Evolutionary conservation across 2,113 vertebrate species (phyloP).

Genomic region (Mobula birostris): DNA sequence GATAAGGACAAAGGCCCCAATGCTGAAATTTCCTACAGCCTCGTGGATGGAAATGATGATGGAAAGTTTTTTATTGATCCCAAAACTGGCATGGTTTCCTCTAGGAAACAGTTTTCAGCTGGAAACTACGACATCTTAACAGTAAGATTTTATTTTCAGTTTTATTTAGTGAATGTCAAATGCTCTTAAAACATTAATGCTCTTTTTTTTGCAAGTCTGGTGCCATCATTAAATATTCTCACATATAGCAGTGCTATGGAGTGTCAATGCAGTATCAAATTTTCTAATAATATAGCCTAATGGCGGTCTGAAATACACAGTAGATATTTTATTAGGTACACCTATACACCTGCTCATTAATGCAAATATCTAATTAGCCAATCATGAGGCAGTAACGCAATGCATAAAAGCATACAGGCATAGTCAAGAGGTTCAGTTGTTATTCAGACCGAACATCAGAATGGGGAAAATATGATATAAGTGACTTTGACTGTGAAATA

Average conservation of each 20-base stretch:
- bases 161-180: neutral
- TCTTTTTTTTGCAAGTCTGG: neutral
- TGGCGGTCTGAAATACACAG: neutral
- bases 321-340: no score
- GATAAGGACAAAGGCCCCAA: constrained; percentile 87
- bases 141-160: constrained; percentile 55
- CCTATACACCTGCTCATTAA: no score
- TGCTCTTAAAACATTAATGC: neutral
- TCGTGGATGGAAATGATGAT: constrained; percentile 87
- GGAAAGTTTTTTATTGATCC: constrained; percentile 93
- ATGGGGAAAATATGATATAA: no score
- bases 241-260: neutral
- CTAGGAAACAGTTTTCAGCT: constrained; percentile 82
- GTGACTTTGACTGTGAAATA: no score
- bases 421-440: no score
- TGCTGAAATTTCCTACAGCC: constrained; percentile 84
- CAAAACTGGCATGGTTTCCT: constrained; percentile 88
- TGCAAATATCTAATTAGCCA: no score
- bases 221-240: neutral
- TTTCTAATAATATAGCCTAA: neutral
- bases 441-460: no score
- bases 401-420: no score
- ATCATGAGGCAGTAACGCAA: no score
- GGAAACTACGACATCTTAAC: constrained; percentile 93
- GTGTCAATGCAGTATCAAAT: neutral